phyloP scores from a whole-genome alignment of 2,888 invertebrate genomes.

The Sphinx pinastri region DNA sequence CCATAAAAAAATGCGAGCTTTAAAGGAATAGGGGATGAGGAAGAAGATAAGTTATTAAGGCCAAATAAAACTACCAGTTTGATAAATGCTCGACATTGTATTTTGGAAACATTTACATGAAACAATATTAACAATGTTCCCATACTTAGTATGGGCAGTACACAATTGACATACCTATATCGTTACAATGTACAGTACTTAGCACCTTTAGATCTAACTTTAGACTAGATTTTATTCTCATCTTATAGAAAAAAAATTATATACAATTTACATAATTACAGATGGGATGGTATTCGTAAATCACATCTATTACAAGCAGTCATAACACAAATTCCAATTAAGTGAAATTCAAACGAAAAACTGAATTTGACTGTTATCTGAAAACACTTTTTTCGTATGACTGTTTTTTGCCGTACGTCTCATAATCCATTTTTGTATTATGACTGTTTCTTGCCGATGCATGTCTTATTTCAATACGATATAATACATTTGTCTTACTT shows the following conservation, averaged over 20 bases:
- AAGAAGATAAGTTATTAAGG: too few relatives aligned
- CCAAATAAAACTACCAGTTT: conserved; percentile 61
- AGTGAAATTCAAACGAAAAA: too few relatives aligned
- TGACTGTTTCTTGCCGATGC: too few relatives aligned
- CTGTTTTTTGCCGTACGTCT: too few relatives aligned
- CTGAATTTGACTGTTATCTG: too few relatives aligned
- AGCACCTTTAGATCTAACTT: conserved; percentile 82
- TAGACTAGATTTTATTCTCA: conserved; percentile 76
- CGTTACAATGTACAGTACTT: conserved; percentile 69
- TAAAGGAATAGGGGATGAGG: background rate
- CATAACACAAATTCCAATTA: too few relatives aligned
- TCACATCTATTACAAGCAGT: too few relatives aligned
- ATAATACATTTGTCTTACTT: too few relatives aligned
- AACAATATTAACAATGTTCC: conserved; percentile 73
- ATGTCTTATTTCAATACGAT: too few relatives aligned
- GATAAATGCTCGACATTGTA: conserved; percentile 81
- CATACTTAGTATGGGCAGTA: conserved; percentile 72
- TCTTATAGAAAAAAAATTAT: conserved; percentile 57
- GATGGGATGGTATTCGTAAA: conserved; percentile 36
- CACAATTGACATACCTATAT: conserved; percentile 60
- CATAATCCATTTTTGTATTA: too few relatives aligned
- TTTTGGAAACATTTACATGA: conserved; percentile 83
- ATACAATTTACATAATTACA: conserved; percentile 63
- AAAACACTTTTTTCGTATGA: too few relatives aligned
- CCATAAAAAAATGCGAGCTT: too few relatives aligned